A percentile compares a stretch with the other conserved stretches of the same genome.
phyloP scores from a whole-genome alignment of 2,797 vertebrate species.

The Spinus olivaceus region DNA sequence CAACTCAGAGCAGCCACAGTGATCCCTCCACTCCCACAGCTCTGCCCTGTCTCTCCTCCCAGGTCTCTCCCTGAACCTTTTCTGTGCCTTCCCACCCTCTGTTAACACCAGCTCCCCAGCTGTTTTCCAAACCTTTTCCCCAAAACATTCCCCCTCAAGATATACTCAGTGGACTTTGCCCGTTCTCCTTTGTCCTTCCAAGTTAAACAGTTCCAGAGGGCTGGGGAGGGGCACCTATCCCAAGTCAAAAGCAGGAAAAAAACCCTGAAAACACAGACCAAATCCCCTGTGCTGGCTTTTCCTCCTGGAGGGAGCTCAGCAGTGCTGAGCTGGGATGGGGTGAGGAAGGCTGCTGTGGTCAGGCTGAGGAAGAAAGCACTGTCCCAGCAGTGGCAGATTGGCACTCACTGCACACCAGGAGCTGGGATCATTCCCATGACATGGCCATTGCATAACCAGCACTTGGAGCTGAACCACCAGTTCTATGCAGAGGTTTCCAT shows the following conservation, averaged over 20 bases:
- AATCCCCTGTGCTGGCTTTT: neutral
- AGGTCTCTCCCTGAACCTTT: neutral
- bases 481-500: conserved; percentile 33
- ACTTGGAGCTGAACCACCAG: neutral
- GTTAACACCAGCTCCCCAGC: neutral
- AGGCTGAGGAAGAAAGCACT: neutral
- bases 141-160: neutral
- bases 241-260: neutral
- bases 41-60: neutral
- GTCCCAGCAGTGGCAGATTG: neutral
- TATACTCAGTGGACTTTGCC: neutral
- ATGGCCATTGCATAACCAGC: conserved; percentile 15
- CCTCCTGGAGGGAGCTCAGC: neutral
- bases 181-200: neutral
- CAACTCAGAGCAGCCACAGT: neutral
- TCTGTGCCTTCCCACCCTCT: neutral
- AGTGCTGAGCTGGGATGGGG: neutral
- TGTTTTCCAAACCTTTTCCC: neutral
- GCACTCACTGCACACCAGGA: neutral
- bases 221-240: neutral
- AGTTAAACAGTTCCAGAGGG: conserved; percentile 39
- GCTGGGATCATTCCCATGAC: neutral
- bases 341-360: neutral
- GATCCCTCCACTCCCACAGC: neutral
- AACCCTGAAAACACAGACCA: neutral